phyloP scores from a whole-genome alignment of 2,888 invertebrate genomes.

The Acanthacorydalis orientalis region DNA sequence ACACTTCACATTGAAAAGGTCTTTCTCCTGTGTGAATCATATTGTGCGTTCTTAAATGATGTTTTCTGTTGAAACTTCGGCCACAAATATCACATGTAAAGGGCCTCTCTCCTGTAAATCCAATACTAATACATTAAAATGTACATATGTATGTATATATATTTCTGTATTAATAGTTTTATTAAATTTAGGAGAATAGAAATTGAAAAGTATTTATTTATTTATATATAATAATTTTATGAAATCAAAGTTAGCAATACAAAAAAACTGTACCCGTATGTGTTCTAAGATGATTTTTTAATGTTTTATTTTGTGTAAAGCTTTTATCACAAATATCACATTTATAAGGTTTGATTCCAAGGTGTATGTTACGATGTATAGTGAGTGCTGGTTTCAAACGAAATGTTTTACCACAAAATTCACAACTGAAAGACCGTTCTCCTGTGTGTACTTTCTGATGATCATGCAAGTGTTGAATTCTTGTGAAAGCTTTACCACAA shows the following conservation, averaged over 20 bases:
- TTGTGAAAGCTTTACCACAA: slow-evolving; percentile 1
- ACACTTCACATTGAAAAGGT: slow-evolving; percentile 1
- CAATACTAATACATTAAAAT: no score
- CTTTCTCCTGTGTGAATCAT: slow-evolving; percentile 5
- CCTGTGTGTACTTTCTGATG: slow-evolving; percentile 3
- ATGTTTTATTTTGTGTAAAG: slow-evolving; percentile 6
- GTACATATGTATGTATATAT: no score
- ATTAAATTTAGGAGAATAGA: no score
- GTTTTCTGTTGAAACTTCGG: slow-evolving; percentile 2
- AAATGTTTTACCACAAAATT: slow-evolving; percentile 6
- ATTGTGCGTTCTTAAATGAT: slow-evolving; percentile 3
- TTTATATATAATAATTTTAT: background rate
- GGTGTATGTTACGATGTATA: slow-evolving; percentile 4
- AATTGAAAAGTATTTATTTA: background rate
- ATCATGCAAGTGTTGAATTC: background rate
- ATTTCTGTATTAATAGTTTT: no score
- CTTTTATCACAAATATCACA: background rate
- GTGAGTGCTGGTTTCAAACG: background rate
- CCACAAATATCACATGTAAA: slow-evolving; percentile 5
- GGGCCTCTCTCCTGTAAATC: slow-evolving; percentile 1
- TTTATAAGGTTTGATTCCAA: slow-evolving; percentile 2
- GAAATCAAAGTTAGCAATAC: background rate
- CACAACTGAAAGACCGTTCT: slow-evolving; percentile 1
- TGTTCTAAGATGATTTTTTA: slow-evolving; percentile 6
- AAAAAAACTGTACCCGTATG: background rate